Base-by-base conservation (phyloP, 2,888 invertebrate genomes). In the Rotaria sp. region DNA sequence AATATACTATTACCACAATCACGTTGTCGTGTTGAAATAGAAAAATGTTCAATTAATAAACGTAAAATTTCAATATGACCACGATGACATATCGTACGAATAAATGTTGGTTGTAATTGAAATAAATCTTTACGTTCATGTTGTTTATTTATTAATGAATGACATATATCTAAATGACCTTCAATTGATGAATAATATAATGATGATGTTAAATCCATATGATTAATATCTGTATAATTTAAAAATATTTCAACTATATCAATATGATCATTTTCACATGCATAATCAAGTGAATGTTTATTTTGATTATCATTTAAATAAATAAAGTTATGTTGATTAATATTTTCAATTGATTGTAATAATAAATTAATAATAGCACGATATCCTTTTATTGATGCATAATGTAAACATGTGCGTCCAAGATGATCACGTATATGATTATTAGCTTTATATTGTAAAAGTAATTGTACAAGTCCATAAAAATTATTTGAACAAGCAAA, bases 171-270 rank as follows among this genome's bases (percentile, higher is more conserved):
- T 80, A 80, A 80, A n/a, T 80, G 26, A 13, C 80, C 80, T 80
- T 80, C 80, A 45, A 80, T 41, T n/a, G 26, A 80, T n/a, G 80
- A 41, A 45, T 80, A 80, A 80, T 80, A 45, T 45, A 80, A 80
- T n/a, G 80, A 21, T n/a, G 41, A n/a, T 3, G 41, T 80, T 21
- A 67, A 21, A 35, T 67, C 35, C 35, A 67, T 7, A 21, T 80
- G 26, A n/a, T 80, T 45, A 38, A 80, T n/a, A 45, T 80, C 45
- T 0, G 80, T 45, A 80, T 45, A 41, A 45, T 80, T 38, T n/a
- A 80, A 15, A 26, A 80, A 80, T n/a, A 80, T 21, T 80, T 80
- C 80, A 26, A 45, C 80, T 26, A 80, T 26, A 45, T 80, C 80
- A 45, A 80, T 26, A 45, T 80, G 45, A 45, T 45, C 80, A 45